Conservation (phyloP, 1,140 invertebrate genomes). For the Pseudomyrmex flavicornis region DNA sequence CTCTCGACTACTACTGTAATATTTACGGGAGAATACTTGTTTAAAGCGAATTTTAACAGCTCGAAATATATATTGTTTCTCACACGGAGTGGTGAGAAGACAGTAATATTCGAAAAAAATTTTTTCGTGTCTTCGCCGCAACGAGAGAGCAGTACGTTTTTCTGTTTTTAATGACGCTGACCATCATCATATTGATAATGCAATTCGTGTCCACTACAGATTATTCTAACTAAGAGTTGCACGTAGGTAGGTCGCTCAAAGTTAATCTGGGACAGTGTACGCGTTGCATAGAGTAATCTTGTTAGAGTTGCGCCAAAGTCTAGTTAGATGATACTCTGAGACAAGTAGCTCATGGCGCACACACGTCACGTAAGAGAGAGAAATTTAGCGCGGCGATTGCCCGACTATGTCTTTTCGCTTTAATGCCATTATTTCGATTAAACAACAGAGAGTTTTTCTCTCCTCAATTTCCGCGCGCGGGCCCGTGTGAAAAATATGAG, state of each 20-base stretch:
- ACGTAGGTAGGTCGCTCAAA: constrained; percentile 28
- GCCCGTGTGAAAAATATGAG: background rate
- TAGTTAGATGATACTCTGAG: constrained; percentile 43
- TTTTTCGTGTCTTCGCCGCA: too few relatives aligned
- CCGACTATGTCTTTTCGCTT: background rate
- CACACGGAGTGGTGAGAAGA: too few relatives aligned
- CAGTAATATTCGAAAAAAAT: too few relatives aligned
- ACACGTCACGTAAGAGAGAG: constrained; percentile 8
- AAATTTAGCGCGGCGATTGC: constrained; percentile 2
- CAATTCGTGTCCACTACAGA: constrained; percentile 29
- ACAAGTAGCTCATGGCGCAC: background rate
- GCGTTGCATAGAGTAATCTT: constrained; percentile 50
- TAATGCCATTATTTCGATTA: background rate
- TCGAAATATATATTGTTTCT: too few relatives aligned
- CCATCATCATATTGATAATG: constrained; percentile 21
- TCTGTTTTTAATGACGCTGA: background rate
- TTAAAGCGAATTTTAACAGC: too few relatives aligned
- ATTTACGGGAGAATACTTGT: too few relatives aligned
- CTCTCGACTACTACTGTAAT: too few relatives aligned
- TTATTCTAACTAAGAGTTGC: constrained; percentile 29
- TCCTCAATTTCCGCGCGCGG: background rate
- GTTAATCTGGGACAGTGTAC: constrained; percentile 43
- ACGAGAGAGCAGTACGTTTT: too few relatives aligned
- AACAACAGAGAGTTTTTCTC: background rate
- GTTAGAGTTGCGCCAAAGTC: constrained; percentile 45